Evolutionary conservation across 1,140 invertebrate species (phyloP), one percentile per base, ranked within the genome.

Genomic region (Idris sp.): DNA sequence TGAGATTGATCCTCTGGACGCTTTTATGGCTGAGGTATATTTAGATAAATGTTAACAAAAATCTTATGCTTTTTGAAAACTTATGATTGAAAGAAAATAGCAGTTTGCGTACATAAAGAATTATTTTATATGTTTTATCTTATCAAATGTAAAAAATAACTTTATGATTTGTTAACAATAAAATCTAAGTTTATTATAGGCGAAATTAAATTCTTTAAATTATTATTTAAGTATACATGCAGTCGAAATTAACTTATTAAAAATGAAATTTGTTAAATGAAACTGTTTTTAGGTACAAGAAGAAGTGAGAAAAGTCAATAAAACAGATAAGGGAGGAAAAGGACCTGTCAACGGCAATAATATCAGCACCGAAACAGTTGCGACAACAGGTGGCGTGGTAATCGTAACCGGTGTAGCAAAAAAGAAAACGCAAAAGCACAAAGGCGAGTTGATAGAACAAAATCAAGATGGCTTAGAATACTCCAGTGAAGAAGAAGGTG

Each of bases 391-490:
- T 18, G 90, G 92, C 13, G 90, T 96, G 0, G 91, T 95, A 6
- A 94, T 97, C 51, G 90, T 97, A 2, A 95, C 94, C n/a, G 97
- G 96, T 7, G 93, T 97, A 4, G 95, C 95, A 10, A 98, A 97
- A 81, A 95, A 94, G 79, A 94, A 93, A 79, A 89, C 91, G 14
- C 89, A 90, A 33, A 90, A 90, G 74, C 91, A 93, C 30, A 93
- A 94, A 51, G 96, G 97, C 49, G 97, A 99, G 89, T 85, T 99
- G 0, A 98, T 99, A 79, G 96, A 98, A 84, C 97, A 98, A 82
- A 98, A 99, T 89, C 95, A 97, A 88, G 97, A 99, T 88, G 96
- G 95, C 11, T 88, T 99, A 54, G 97, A 99, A 88, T 99, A 98
- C 90, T 98, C 97, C 0, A 98, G 96, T 14, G 97, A 98, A 88